phyloP scores from a whole-genome alignment of 2,113 vertebrate genomes.

The Chaenogobius annularis region DNA sequence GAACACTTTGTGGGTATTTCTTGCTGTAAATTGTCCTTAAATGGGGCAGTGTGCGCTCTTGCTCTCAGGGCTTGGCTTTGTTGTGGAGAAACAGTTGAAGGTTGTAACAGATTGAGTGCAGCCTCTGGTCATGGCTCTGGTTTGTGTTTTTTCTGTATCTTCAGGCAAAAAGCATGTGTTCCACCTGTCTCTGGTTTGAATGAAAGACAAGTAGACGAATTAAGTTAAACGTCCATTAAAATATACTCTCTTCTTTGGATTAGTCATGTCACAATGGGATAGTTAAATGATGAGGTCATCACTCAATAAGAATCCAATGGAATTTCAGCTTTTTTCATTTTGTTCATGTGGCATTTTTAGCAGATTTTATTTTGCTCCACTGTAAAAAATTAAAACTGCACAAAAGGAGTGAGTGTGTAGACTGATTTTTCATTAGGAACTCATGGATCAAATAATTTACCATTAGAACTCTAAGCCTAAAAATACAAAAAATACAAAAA shows the following conservation, averaged over 20 bases:
- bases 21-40: slow-evolving; percentile 24
- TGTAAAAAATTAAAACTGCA: too few species aligned
- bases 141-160: slow-evolving; percentile 41
- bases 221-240: neutral
- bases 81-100: slow-evolving; percentile 48
- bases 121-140: slow-evolving; percentile 68
- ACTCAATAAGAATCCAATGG: too few species aligned
- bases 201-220: neutral
- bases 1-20: neutral
- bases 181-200: slow-evolving; percentile 13
- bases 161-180: slow-evolving; percentile 30
- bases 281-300: neutral
- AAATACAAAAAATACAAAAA: too few species aligned
- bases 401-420: too few species aligned
- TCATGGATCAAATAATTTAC: too few species aligned
- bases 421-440: too few species aligned
- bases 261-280: neutral
- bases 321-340: too few species aligned
- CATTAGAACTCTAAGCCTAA: too few species aligned
- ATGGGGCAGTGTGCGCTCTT: slow-evolving; percentile 52
- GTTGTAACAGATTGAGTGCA: slow-evolving; percentile 67
- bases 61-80: slow-evolving; percentile 45
- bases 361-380: too few species aligned
- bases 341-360: too few species aligned
- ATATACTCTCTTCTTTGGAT: neutral